Conservation (phyloP, 2,113 vertebrate genomes). For the Brachionichthys hirsutus region DNA sequence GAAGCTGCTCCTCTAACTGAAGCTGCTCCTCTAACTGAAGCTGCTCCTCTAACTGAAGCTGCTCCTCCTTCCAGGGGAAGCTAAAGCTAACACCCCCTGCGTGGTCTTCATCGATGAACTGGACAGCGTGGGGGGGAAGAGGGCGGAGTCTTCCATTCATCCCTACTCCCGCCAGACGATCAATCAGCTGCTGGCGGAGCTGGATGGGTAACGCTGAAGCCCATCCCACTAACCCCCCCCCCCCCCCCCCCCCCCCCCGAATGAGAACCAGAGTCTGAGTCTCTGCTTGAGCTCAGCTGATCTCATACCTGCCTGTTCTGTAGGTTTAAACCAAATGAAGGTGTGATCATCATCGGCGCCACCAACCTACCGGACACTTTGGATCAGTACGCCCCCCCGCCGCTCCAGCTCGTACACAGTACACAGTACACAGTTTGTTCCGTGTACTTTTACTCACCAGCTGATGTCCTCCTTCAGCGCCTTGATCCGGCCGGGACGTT, state of each 20-base stretch:
- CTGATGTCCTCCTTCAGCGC: slow-evolving; percentile 74
- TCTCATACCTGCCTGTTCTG: slow-evolving; percentile 10
- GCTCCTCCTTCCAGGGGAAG: slow-evolving; percentile 81
- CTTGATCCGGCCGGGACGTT: slow-evolving; percentile 93
- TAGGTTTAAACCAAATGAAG: slow-evolving; percentile 98
- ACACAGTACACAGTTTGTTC: too few relatives aligned
- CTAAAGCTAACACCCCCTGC: slow-evolving; percentile 93
- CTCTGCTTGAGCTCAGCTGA: background rate
- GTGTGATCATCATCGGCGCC: slow-evolving; percentile 96
- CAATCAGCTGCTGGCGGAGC: slow-evolving; percentile 98
- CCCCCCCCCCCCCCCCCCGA: too few relatives aligned
- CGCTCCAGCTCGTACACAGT: background rate
- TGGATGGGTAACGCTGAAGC: slow-evolving; percentile 99
- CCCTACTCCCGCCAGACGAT: slow-evolving; percentile 98
- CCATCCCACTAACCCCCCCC: too few relatives aligned
- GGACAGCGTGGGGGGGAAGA: slow-evolving; percentile 97
- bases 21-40: background rate
- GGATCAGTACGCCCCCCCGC: slow-evolving; percentile 97
- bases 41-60: background rate
- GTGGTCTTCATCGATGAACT: slow-evolving; percentile 99
- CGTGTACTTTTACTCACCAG: background rate
- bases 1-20: background rate
- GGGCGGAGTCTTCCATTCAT: slow-evolving; percentile 98
- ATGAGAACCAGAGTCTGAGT: background rate
- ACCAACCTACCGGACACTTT: slow-evolving; percentile 98